Base-by-base conservation (phyloP, 1,140 invertebrate species). In the Anthonomus grandis region DNA sequence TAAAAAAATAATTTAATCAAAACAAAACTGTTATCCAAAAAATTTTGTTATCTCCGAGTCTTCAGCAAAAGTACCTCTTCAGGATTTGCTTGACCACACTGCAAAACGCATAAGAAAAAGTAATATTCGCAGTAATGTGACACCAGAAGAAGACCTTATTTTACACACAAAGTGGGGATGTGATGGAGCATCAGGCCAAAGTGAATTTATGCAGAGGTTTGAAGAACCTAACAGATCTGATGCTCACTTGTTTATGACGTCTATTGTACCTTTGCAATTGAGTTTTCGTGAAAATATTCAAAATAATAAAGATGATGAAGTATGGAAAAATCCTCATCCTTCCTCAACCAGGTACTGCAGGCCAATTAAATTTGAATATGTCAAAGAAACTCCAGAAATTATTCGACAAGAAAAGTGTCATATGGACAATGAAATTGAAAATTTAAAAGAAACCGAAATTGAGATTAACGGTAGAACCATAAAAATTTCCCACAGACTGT, bases 11-110 rank as follows among this genome's bases (percentile, higher is more conserved):
- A 2, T 9, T 34, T 13, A 19, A 17, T 27, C 52, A 2, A 56
- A 56, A 49, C 36, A 50, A 25, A 10, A 3, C 3, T 56, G 53
- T 17, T 56, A 56, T 21, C 53, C 52, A 13, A 18, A 54, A 6
- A 34, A 27, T 36, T 37, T 54, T 23, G 22, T 10, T 10, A 23
- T 62, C 10, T 54, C 44, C 36, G 57, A 64, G 41, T 39, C n/a
- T 51, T 19, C 21, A 41, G 57, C 46, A 23, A 42, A 60, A 58
- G 56, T 64, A 34, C 39, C 49, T 39, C 22, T 63, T 23, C 60
- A 66, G 48, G 37, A 47, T 49, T 42, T 64, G 17, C 31, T 66
- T 15, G 34, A 66, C 47, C 54, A 62, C 13, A 66, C 62, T 21
- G 24, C 46, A 8, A 10, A 39, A 39, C 39, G 60, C 12, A 9